A percentile compares a stretch with the other conserved stretches of the same genome.
phyloP scores from a whole-genome alignment of 2,888 invertebrate species.

The Diarsia dahlii region DNA sequence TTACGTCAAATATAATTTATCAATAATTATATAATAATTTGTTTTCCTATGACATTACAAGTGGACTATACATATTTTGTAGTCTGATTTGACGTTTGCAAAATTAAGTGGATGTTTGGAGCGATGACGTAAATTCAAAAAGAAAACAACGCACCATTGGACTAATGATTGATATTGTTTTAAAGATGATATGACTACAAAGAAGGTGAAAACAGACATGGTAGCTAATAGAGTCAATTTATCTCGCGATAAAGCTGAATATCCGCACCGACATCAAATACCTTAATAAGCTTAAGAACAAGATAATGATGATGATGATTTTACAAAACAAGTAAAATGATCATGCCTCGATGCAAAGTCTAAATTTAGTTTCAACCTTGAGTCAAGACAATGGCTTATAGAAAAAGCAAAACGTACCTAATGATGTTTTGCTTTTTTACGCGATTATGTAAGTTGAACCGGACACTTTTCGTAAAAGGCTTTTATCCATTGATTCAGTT shows the following conservation, averaged over 20 bases:
- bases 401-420: background rate
- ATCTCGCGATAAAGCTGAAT: background rate
- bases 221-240: background rate
- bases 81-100: background rate
- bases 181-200: background rate
- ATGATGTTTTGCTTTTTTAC: background rate
- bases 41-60: background rate
- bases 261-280: background rate
- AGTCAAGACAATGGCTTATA: background rate
- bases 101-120: background rate
- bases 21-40: background rate
- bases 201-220: background rate
- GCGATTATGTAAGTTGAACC: background rate
- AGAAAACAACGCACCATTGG: background rate
- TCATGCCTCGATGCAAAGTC: background rate
- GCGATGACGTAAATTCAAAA: background rate
- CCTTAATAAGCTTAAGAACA: background rate
- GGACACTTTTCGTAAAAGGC: background rate
- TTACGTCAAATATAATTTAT: constrained; percentile 11
- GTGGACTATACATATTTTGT: background rate
- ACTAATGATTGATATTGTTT: background rate
- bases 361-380: background rate
- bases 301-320: background rate
- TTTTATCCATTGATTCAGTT: background rate
- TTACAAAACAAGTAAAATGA: background rate